These are phyloP conservation scores for Diarsia brunnea DNA, from an alignment of 2,888 invertebrate species.

Conservation along the genomic window DNA sequence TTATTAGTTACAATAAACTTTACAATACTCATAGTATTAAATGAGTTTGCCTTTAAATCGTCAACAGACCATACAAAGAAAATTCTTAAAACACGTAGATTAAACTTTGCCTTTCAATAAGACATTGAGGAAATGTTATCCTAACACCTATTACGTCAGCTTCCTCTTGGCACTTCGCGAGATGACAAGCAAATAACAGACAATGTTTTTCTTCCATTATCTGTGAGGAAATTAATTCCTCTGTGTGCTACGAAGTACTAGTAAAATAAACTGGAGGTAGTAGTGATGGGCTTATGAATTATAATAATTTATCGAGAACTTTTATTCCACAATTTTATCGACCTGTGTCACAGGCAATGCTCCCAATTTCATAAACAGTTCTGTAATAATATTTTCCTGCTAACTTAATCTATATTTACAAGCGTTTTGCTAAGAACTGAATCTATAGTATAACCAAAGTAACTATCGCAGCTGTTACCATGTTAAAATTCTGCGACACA, in stretches of 20 bases:
- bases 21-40: not conserved
- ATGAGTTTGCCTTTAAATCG: too few species aligned
- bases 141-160: conserved; percentile 45
- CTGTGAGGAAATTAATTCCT: conserved; percentile 56
- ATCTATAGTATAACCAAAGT: not conserved
- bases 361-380: not conserved
- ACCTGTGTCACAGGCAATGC: not conserved
- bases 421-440: not conserved
- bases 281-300: conserved; percentile 25
- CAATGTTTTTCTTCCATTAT: conserved; percentile 60
- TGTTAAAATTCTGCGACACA: not conserved
- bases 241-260: conserved; percentile 33
- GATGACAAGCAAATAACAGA: conserved; percentile 55
- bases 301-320: conserved; percentile 12
- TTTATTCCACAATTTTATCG: too few species aligned
- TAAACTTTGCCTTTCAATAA: conserved; percentile 15
- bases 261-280: conserved; percentile 37
- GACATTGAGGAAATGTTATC: conserved; percentile 28
- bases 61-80: not conserved
- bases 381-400: not conserved
- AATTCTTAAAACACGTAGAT: not conserved
- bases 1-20: not conserved
- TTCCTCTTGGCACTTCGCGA: conserved; percentile 24
- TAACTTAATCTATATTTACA: not conserved
- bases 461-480: not conserved